A percentile compares a stretch with the other conserved stretches of the same genome.
phyloP scores from a whole-genome alignment of 2,797 vertebrate genomes.

The Lutjanus campechanus region DNA sequence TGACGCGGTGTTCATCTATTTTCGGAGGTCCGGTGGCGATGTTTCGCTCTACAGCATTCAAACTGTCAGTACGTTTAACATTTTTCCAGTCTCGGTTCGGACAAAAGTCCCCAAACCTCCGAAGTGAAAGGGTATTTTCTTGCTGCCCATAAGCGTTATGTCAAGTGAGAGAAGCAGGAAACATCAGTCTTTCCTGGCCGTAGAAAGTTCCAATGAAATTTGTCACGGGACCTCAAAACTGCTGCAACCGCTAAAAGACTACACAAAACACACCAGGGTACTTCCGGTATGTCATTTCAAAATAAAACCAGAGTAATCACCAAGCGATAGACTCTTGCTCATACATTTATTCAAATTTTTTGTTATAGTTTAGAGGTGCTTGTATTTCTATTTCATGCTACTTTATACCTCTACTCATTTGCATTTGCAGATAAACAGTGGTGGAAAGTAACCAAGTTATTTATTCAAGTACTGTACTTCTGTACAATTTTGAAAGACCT shows the following conservation, averaged over 20 bases:
- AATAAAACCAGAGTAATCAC: constrained; percentile 12
- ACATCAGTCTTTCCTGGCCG: constrained; percentile 67
- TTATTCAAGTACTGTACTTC: no score
- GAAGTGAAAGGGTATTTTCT: constrained; percentile 7
- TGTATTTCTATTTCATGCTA: background rate
- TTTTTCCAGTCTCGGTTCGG: background rate
- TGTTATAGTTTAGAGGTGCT: background rate
- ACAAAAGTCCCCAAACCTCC: background rate
- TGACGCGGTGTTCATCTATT: constrained; percentile 45
- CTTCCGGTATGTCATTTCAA: constrained; percentile 54
- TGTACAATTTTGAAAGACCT: no score
- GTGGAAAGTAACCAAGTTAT: no score
- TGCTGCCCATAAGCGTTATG: constrained; percentile 20
- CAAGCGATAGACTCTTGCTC: background rate
- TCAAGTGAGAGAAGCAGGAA: constrained; percentile 72
- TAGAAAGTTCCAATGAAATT: constrained; percentile 81
- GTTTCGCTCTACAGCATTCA: constrained; percentile 14
- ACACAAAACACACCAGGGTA: fast-evolving
- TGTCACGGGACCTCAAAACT: constrained; percentile 82
- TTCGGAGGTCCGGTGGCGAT: constrained; percentile 28
- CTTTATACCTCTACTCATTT: background rate
- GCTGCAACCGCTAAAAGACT: no score
- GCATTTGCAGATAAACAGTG: no score
- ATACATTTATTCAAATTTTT: background rate
- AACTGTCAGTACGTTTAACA: constrained; percentile 1